Base-by-base conservation (phyloP, 2,888 invertebrate species). In the Vannuccia rotundouncinata region DNA sequence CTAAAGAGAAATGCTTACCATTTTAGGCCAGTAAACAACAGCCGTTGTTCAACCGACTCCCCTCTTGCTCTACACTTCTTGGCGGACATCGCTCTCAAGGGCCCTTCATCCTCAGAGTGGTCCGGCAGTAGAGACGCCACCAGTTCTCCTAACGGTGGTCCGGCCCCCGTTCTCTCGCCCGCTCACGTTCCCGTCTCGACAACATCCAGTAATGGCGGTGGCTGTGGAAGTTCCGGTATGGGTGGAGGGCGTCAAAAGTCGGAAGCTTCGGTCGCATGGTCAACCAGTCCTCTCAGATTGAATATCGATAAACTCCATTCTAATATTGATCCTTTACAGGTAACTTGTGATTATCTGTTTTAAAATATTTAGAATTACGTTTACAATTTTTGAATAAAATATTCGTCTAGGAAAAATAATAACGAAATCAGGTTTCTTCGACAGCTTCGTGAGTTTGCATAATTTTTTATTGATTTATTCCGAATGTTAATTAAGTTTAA, bases 31-130 rank as follows among this genome's bases (percentile, higher is more conserved):
- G 66, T 66, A 27, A 66, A 66, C 66, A 66, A 66, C 66, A 22
- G 66, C 22, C 75, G 75, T 2, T 75, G 31, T 29, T 17, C 2
- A 1, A 27, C 75, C 27, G 75, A 75, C 75, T 75, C 75, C 29
- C 75, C 75, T 5, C 30, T 31, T 2, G 75, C 29, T 17, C 75
- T 75, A 13, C 29, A 30, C 31, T 29, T 75, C 30, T 27, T 75
- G n/a, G 75, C 75, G 5, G 75, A 75, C 75, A 30, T 75, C 75
- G 75, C 75, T 66, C 66, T 66, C 66, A 66, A 66, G 66, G 66
- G 66, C 25, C 66, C 66, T 27, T 66, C 66, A 2, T 66, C 66
- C 22, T 66, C 66, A 22, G 66, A 66, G 2, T 66, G 66, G 66
- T 2, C 66, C 5, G 25, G 22, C 66, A 45, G 45, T 45, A 17